Conservation (phyloP, 2,888 invertebrate genomes). For the Aproaerema taeniolella region DNA sequence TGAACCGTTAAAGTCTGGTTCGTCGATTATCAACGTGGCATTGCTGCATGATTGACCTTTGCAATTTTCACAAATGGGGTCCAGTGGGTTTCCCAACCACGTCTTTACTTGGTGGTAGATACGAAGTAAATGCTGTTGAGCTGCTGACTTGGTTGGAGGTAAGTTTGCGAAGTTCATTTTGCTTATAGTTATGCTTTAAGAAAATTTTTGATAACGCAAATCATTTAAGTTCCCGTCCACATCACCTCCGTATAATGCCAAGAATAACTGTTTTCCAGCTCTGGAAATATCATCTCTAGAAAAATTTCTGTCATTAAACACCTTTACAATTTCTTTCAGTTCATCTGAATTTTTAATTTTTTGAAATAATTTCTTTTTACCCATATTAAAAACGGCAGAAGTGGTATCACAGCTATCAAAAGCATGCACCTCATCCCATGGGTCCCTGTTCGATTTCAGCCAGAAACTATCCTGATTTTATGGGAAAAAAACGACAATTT, state of each 20-base stretch:
- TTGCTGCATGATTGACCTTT: too few species aligned
- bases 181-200: conserved; percentile 1
- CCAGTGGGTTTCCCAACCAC: background rate
- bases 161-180: background rate
- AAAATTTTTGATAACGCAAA: background rate
- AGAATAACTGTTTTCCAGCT: background rate
- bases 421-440: too few species aligned
- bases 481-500: too few species aligned
- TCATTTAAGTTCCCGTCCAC: background rate
- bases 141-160: conserved; percentile 1
- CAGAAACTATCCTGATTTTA: too few species aligned
- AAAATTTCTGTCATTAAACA: background rate
- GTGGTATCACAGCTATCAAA: conserved; percentile 2
- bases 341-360: background rate
- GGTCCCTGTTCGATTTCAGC: too few species aligned
- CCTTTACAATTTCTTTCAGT: background rate
- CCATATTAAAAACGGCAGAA: background rate
- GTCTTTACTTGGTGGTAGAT: conserved; percentile 1
- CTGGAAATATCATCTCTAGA: background rate
- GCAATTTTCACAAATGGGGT: too few species aligned
- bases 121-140: background rate
- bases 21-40: too few species aligned
- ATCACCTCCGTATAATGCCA: conserved; percentile 1
- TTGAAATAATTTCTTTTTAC: conserved; percentile 1
- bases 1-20: too few species aligned